Evolutionary conservation across 2,797 vertebrate species (phyloP), one percentile per base, ranked within the genome.

Genomic region (Pseudochirops cupreus): DNA sequence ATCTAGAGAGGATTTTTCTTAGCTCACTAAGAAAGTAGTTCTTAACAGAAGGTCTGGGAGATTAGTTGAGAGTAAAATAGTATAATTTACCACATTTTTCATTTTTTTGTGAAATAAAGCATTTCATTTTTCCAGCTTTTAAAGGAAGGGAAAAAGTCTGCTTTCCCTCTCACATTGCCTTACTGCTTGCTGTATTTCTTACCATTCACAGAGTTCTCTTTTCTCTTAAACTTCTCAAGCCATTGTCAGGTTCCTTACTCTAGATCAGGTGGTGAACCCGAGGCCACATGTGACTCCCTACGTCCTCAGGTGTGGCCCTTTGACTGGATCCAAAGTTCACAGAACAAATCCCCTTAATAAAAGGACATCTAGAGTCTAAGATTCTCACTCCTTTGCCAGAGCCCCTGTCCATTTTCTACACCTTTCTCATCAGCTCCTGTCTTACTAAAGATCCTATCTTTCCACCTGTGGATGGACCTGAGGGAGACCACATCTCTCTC

Each of bases 121-220:
- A 46, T 87, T 91, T 93, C 31, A 93, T 89, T 54, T 94, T 95
- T 91, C 74, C 21, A 89, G 16, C 56, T 93, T 96, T 92, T 94
- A 93, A 94, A 82, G 39, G 39, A 46, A 82, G 9, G 29, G 39
- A 10, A 46, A 46, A 26, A 46, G 0, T 26, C 21, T 46, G 21
- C 39, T 46, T 82, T 82, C 10, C 6, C 5, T 74, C 67, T 46
- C 21, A 46, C 14, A 14, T 21, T 82, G n/a, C 18, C 9, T 82
- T 6, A 46, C 39, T 26, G 7, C 21, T 82, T 26, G 39, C 21
- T 82, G 1, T 82, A 4, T 82, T 26, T 74, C 31, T 82, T 9
- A 26, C 39, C 39, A 46, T 82, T 82, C 7, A 82, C 18, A 82
- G 74, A 82, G 39, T 1, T 46, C 74, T 46, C 74, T 82, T 82